Evolutionary conservation across 2,797 vertebrate genomes (phyloP), one percentile per base, ranked within the genome.

Genomic region (Xerus rutilus): DNA sequence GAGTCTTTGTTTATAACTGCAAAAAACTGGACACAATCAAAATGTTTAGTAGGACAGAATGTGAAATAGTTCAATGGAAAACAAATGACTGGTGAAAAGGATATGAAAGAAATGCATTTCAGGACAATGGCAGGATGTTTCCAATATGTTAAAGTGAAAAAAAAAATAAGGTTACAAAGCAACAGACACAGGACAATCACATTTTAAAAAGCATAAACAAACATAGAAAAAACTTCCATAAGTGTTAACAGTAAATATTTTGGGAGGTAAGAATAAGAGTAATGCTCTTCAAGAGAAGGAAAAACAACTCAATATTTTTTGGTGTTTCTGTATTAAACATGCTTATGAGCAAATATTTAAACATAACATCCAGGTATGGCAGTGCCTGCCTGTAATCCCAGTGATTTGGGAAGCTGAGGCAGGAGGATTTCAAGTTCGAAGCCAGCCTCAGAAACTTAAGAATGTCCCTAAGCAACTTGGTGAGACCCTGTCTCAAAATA

Each of bases 61-160:
- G 43, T 87, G 57, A 90, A 93, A 93, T 49, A 82, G 82, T 96
- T 83, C 70, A 89, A 62, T 86, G n/a, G 69, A 97, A 97, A 95
- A 94, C 81, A 94, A 94, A 28, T 54, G 94, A 95, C 28, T 76
- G 70, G 74, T 88, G 54, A 95, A 93, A 88, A 95, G 65, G 72
- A 92, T 95, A 85, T 85, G 43, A 96, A 96, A 95, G 52, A 81
- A 97, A 96, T n/a, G 7, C 43, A 85, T 95, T 92, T 93, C 45
- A 91, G 57, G 69, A 93, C 82, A 96, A 96, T 93, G 72, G 79
- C 67, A 97, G 93, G 93, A 96, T 95, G 64, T 91, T 62, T 15
- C 35, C 77, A 94, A 93, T 57, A 95, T 23, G 70, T 73, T 88
- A 83, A 82, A 52, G 32, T 76, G 15, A 81, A 84, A 76, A 83